These are phyloP conservation scores for Sturnira hondurensis DNA, from an alignment of 2,113 vertebrate genomes.

Conservation along the genomic window DNA sequence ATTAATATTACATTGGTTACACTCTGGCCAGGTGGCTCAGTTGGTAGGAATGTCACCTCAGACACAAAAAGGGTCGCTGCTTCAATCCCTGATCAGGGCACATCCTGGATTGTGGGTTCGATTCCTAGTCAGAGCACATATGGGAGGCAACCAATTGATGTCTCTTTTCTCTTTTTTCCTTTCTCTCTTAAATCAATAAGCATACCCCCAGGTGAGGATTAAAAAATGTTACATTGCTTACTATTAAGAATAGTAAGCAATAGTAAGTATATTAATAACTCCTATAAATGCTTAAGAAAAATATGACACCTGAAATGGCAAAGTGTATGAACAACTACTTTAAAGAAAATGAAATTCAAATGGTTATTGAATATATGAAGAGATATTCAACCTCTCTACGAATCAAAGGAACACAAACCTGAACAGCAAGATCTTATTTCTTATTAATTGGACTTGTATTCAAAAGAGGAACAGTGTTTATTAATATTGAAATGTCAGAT, in stretches of 20 bases:
- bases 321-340: neutral
- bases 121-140: no score
- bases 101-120: no score
- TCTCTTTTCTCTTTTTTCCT: no score
- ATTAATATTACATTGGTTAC: neutral
- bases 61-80: no score
- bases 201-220: no score
- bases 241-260: no score
- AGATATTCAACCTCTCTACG: neutral
- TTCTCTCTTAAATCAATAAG: no score
- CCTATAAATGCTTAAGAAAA: neutral
- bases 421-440: neutral
- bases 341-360: constrained; percentile 24
- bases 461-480: neutral
- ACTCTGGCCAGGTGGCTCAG: no score
- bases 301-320: neutral
- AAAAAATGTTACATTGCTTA: neutral
- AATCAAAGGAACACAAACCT: neutral
- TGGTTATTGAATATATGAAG: neutral
- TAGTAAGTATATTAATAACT: neutral
- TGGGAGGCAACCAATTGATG: no score
- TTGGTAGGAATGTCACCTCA: no score
- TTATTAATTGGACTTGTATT: neutral
- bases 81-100: no score
- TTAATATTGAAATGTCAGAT: neutral